These are phyloP conservation scores for Labeo rohita DNA, from an alignment of 2,113 vertebrate species.

Conservation along the genomic window DNA sequence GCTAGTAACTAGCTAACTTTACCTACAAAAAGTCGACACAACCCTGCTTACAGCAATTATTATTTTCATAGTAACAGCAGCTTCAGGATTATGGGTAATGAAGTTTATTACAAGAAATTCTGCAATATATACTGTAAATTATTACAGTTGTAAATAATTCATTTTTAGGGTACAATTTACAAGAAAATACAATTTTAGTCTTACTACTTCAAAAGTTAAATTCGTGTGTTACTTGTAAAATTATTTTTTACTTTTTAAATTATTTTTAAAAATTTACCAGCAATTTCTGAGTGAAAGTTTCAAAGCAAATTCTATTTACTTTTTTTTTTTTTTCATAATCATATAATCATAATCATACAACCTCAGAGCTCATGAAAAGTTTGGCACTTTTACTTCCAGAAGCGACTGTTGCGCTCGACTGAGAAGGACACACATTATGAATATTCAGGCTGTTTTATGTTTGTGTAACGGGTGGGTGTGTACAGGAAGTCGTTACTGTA, in stretches of 20 bases:
- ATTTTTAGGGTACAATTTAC: no score
- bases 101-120: background rate
- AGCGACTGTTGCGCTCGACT: background rate
- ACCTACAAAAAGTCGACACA: no score
- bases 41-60: no score
- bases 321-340: background rate
- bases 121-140: background rate
- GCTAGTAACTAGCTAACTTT: no score
- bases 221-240: background rate
- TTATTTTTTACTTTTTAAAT: background rate
- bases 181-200: background rate
- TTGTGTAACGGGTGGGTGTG: conserved; percentile 37
- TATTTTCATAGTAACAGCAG: no score
- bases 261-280: background rate
- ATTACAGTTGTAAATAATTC: no score
- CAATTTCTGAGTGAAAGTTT: background rate
- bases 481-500: conserved; percentile 40
- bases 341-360: no score
- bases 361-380: background rate
- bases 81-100: background rate
- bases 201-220: background rate
- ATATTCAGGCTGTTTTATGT: conserved; percentile 24
- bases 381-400: conserved; percentile 1
- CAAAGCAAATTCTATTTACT: background rate
- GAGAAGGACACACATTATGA: background rate